phyloP scores from a whole-genome alignment of 2,797 vertebrate genomes.

The Acropternis orthonyx region DNA sequence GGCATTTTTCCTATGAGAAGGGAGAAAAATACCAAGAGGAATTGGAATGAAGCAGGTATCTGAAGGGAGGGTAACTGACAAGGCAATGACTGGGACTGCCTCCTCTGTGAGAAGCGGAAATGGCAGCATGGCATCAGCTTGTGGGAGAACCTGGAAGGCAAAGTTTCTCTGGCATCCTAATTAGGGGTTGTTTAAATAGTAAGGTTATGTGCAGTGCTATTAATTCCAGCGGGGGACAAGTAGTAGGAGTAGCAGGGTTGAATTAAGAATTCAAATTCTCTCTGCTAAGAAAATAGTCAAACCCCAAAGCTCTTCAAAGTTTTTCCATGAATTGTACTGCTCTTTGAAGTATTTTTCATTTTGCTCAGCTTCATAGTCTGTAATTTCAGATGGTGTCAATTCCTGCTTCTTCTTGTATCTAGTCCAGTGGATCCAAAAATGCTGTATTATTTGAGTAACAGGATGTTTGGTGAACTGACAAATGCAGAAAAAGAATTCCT shows the following conservation, averaged over 20 bases:
- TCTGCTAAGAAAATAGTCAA: conserved; percentile 7
- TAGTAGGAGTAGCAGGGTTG: not conserved
- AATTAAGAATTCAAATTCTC: conserved; percentile 14
- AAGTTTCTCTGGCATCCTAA: not conserved
- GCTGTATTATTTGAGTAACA: not conserved
- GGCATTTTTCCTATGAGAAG: not conserved
- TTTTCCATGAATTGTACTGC: not conserved
- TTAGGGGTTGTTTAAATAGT: not conserved
- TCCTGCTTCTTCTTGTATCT: not conserved
- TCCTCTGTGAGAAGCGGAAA: not conserved
- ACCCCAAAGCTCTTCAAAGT: not conserved
- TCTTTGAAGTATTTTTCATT: not conserved
- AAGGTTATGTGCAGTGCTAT: not conserved
- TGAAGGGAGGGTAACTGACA: not conserved
- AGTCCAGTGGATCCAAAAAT: not conserved
- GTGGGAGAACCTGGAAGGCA: not conserved
- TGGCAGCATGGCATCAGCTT: not conserved
- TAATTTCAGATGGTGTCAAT: not conserved
- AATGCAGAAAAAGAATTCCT: not conserved
- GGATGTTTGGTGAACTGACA: not conserved
- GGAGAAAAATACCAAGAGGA: not conserved
- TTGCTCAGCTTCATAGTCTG: not conserved
- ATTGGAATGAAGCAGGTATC: not conserved
- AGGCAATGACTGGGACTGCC: not conserved
- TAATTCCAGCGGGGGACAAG: not conserved